These are phyloP conservation scores for Takifugu bimaculatus DNA, from an alignment of 2,113 vertebrate species.

Conservation along the genomic window DNA sequence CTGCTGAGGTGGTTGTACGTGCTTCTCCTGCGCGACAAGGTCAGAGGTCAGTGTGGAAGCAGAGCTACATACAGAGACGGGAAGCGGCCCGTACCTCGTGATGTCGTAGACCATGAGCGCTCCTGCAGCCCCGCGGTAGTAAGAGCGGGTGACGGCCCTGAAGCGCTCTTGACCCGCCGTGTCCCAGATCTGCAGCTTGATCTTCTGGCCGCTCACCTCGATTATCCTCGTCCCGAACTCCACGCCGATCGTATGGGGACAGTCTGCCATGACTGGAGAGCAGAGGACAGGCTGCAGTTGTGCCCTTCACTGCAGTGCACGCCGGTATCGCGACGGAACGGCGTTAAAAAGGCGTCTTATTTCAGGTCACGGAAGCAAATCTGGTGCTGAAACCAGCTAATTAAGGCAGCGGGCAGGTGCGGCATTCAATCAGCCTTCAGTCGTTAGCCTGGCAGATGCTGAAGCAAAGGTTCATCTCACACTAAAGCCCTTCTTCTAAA, in stretches of 20 bases:
- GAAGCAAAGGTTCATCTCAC: constrained; percentile 9
- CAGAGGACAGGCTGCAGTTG: background rate
- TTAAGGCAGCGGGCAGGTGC: constrained; percentile 27
- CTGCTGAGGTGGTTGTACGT: constrained; percentile 99
- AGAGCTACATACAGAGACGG: constrained; percentile 9
- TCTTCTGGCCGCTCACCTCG: constrained; percentile 98
- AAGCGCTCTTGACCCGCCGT: constrained; percentile 98
- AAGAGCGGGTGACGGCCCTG: constrained; percentile 96
- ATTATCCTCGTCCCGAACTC: constrained; percentile 99
- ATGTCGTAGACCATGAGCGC: constrained; percentile 99
- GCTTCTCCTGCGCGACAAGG: constrained; percentile 84
- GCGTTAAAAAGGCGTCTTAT: background rate
- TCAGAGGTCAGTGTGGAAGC: constrained; percentile 37
- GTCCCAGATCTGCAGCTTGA: constrained; percentile 99
- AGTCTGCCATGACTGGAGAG: constrained; percentile 94
- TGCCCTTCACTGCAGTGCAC: no score
- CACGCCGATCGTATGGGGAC: constrained; percentile 98
- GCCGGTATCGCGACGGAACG: no score
- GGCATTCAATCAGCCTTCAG: constrained; percentile 26
- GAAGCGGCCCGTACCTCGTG: constrained; percentile 80
- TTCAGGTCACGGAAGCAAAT: background rate
- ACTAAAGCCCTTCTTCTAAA: constrained; percentile 16
- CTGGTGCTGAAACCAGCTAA: background rate
- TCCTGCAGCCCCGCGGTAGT: constrained; percentile 96
- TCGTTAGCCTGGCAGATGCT: constrained; percentile 3